phyloP scores from a whole-genome alignment of 1,140 invertebrate species.

The Cherax quadricarinatus region DNA sequence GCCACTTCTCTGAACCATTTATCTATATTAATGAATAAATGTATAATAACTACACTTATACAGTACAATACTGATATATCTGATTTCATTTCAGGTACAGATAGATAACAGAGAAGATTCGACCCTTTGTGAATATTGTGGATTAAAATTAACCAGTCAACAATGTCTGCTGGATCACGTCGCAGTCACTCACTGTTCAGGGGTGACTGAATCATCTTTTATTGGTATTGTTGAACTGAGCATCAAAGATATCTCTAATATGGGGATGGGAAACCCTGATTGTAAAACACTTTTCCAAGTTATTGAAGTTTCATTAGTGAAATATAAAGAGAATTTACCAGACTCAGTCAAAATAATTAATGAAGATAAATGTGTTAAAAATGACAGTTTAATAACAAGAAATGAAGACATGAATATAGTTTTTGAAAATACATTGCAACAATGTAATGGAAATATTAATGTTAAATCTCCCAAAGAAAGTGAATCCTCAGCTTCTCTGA shows the following conservation, averaged over 20 bases:
- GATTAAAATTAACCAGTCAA: background rate
- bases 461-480: background rate
- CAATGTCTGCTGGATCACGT: background rate
- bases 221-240: conserved; percentile 13
- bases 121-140: background rate
- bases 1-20: no score
- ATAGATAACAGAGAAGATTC: background rate
- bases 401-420: background rate
- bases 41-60: background rate
- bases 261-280: conserved; percentile 21
- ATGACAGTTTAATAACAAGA: background rate
- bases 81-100: background rate
- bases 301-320: background rate
- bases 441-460: background rate
- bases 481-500: background rate
- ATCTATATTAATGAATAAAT: background rate
- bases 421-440: background rate
- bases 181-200: background rate
- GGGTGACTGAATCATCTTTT: background rate
- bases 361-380: background rate
- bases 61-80: background rate
- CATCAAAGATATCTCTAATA: conserved; percentile 17
- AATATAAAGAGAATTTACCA: background rate
- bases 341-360: background rate
- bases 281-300: conserved; percentile 32